Base-by-base conservation (phyloP, 2,888 invertebrate species). In the Ditylenchus weischeri region DNA sequence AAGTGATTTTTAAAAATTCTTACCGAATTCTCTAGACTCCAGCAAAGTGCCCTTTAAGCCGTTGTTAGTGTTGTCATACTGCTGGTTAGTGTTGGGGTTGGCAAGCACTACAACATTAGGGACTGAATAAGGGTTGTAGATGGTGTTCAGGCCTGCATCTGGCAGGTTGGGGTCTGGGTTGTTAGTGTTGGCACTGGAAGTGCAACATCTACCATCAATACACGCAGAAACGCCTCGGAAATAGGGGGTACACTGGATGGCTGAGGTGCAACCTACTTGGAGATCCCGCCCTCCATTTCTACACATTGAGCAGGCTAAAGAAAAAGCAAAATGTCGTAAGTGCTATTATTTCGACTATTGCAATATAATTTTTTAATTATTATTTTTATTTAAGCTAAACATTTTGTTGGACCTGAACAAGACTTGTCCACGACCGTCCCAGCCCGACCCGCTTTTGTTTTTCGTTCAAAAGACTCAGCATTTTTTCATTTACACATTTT, bases 151-250 rank as follows among this genome's bases (percentile, higher is more conserved):
- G 23, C 23, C 21, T 2, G 21, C 29, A 18, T 54, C 54, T n/a
- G 54, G 51, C 38, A 19, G n/a, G n/a, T 35, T 36, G 10, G 50
- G 50, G 54, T 64, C 19, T 19, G 66, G 49, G 11, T 66, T 57
- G 36, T 63, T 65, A 35, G 23, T 65, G 57, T 23, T 35, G 21
- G 38, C 62, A 15, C 73, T 75, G 35, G 72, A 76, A 0, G 79
- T 78, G 64, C 80, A 80, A 63, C 80, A 80, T 48, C 76, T 75
- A 1, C 75, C 72, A 38, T 71, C 69, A 62, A 80, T 73, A 64
- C 79, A 80, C 11, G 78, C 71, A 19, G 76, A 71, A 4, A 69
- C 60, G 0, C 79, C 76, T 19, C 64, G 65, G 49, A 72, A 75
- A 54, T 76, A 80, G 8, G 76, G 75, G 15, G 76, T 73, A 65